These are phyloP conservation scores for Dendrolimus kikuchii DNA, from an alignment of 1,140 invertebrate genomes.

Conservation along the genomic window DNA sequence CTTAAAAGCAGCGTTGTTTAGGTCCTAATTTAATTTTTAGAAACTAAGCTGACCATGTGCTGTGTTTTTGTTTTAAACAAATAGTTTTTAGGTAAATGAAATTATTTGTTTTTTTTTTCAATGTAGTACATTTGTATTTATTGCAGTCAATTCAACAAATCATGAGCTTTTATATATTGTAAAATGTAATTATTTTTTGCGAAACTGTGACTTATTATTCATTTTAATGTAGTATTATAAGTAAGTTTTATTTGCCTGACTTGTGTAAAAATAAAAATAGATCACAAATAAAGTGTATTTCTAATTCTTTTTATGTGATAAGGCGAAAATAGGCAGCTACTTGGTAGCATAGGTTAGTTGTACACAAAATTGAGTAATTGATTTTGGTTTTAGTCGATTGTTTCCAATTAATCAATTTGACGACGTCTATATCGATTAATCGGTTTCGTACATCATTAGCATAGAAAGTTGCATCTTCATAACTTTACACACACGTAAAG, in stretches of 20 bases:
- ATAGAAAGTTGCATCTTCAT: constrained; percentile 58
- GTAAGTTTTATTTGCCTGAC: constrained; percentile 50
- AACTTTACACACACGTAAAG: constrained; percentile 41
- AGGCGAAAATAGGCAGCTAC: constrained; percentile 14
- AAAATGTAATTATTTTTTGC: constrained; percentile 34
- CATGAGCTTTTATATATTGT: constrained; percentile 42
- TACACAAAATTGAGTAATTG: too few relatives aligned
- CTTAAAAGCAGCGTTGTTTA: constrained; percentile 47
- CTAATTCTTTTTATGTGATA: constrained; percentile 20
- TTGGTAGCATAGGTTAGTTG: constrained; percentile 6
- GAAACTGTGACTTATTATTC: constrained; percentile 34
- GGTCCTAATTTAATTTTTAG: constrained; percentile 62
- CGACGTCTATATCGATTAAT: too few relatives aligned
- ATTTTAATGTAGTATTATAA: constrained; percentile 27
- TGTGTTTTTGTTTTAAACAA: constrained; percentile 70
- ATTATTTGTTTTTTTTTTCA: constrained; percentile 60
- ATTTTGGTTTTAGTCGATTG: too few relatives aligned
- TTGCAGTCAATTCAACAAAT: constrained; percentile 55
- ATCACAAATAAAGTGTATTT: constrained; percentile 61
- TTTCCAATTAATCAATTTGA: too few relatives aligned
- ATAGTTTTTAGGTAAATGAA: constrained; percentile 58
- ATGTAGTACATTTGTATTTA: constrained; percentile 48
- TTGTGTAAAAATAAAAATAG: constrained; percentile 50
- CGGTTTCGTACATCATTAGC: too few relatives aligned
- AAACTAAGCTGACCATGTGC: constrained; percentile 69